Conservation (phyloP, 2,888 invertebrate species). For the Acholoe squamosa region DNA sequence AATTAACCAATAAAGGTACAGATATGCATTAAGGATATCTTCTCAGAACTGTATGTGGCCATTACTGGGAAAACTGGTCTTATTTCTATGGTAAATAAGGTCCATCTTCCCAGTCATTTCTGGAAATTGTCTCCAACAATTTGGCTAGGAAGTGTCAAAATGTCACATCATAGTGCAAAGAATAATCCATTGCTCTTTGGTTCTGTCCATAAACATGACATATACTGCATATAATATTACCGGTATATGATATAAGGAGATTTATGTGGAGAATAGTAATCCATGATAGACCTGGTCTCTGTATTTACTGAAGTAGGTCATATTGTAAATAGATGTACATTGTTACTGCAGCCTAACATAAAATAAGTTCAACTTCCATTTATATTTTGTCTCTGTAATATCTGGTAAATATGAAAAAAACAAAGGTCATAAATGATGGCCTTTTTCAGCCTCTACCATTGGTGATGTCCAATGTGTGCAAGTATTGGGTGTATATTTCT, state of each 20-base stretch:
- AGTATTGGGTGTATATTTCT: slow-evolving; percentile 13
- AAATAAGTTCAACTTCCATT: not conserved
- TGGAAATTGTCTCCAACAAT: not conserved
- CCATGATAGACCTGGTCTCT: not conserved
- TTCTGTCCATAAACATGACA: not conserved
- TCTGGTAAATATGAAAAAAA: not conserved
- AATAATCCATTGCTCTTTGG: no score
- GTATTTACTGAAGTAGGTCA: slow-evolving; percentile 18
- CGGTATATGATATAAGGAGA: no score
- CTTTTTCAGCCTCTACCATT: not conserved
- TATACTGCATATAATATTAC: no score
- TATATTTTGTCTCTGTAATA: not conserved
- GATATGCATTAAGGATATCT: no score
- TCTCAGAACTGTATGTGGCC: no score
- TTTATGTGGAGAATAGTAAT: not conserved
- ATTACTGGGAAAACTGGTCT: not conserved
- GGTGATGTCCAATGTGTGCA: not conserved
- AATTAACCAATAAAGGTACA: no score
- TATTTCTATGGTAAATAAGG: not conserved
- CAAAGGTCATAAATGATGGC: not conserved
- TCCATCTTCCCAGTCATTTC: not conserved
- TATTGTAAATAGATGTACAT: slow-evolving; percentile 47
- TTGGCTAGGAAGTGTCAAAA: not conserved
- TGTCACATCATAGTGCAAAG: no score
- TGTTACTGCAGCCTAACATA: not conserved